A percentile compares a stretch with the other conserved stretches of the same genome.
Conservation (phyloP, 2,113 vertebrate species). For the Heterotilapia buettikoferi region DNA sequence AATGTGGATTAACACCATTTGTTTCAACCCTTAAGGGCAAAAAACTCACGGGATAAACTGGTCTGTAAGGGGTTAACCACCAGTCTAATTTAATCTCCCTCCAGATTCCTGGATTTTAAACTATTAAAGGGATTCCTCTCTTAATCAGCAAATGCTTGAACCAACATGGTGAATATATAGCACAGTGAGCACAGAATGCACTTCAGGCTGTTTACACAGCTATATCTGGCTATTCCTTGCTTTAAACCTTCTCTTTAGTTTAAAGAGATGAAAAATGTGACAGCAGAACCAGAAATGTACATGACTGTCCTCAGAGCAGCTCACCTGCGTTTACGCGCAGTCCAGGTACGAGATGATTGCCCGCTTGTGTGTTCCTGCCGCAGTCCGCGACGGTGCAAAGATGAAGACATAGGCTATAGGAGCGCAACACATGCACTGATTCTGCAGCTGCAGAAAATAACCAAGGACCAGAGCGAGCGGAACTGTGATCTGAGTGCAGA, state of each 20-base stretch:
- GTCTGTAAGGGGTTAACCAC: neutral
- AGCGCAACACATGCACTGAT: neutral
- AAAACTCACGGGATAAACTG: accelerated
- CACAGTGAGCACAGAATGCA: neutral
- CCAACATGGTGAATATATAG: neutral
- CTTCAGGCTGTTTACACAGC: neutral
- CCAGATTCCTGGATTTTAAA: neutral
- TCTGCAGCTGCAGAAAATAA: neutral
- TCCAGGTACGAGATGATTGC: neutral
- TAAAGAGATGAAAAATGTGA: neutral
- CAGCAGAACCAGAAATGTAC: neutral
- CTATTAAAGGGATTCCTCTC: neutral
- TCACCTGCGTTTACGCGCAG: slow-evolving; percentile 16
- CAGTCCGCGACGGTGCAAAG: slow-evolving; percentile 7
- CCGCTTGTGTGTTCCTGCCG: neutral
- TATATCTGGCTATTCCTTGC: neutral
- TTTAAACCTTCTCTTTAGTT: neutral
- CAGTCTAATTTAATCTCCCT: neutral
- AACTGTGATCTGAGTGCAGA: neutral
- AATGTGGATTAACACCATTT: neutral
- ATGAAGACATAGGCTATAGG: neutral
- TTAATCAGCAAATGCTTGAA: neutral
- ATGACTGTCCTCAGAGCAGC: neutral
- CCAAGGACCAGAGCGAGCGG: neutral
- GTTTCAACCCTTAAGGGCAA: neutral